Conservation (phyloP, 2,888 invertebrate species). For the Polyommatus iphigenia region DNA sequence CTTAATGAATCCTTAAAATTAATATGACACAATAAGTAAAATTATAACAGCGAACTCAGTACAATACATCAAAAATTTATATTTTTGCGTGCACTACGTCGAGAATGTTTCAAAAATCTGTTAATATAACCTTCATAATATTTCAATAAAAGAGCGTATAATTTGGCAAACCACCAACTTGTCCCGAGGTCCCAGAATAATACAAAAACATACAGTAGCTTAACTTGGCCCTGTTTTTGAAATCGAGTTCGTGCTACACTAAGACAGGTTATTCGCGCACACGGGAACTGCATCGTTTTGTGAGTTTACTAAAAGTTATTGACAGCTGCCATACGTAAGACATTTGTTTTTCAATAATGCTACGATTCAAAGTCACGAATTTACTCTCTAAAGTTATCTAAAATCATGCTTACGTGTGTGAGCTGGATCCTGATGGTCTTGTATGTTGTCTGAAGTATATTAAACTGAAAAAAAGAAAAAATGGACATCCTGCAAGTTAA, state of each 20-base stretch:
- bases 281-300: no score
- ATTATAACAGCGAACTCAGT: not conserved
- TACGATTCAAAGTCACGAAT: no score
- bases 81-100: not conserved
- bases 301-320: no score
- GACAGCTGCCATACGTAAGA: no score
- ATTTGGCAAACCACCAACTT: conserved; percentile 67
- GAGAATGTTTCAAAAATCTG: conserved; percentile 13
- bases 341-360: no score
- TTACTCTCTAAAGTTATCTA: no score
- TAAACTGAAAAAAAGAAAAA: no score
- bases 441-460: no score
- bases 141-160: conserved; percentile 36
- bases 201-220: not conserved
- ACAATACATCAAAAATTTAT: not conserved
- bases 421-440: no score
- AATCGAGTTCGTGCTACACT: not conserved
- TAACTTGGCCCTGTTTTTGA: not conserved
- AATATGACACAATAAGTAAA: not conserved
- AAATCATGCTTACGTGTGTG: no score
- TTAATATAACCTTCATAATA: conserved; percentile 1
- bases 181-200: conserved; percentile 59
- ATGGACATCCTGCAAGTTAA: no score
- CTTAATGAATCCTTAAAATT: not conserved
- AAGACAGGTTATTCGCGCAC: no score